These are phyloP conservation scores for Platynereis dumerilii DNA, from an alignment of 2,888 invertebrate species.

Conservation along the genomic window DNA sequence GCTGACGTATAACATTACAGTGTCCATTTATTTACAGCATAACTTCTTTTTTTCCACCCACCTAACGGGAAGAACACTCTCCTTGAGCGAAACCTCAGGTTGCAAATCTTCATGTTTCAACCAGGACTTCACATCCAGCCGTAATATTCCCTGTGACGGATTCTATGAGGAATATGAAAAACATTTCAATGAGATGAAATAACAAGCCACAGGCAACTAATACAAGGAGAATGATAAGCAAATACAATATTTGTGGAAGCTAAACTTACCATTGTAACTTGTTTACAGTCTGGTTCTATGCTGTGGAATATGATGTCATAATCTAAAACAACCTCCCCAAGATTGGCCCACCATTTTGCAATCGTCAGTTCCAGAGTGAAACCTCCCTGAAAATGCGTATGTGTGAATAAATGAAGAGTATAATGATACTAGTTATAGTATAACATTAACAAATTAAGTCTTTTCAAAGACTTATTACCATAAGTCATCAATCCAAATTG, in stretches of 20 bases:
- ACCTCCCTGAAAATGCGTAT: constrained; percentile 51
- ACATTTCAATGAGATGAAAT: not conserved
- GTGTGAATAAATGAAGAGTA: too few species aligned
- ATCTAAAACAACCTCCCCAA: constrained; percentile 71
- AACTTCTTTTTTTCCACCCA: too few species aligned
- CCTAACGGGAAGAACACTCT: constrained; percentile 47
- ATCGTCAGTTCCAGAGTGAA: constrained; percentile 83
- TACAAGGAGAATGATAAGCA: not conserved
- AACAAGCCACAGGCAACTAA: too few species aligned
- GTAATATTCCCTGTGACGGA: constrained; percentile 77
- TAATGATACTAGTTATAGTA: too few species aligned
- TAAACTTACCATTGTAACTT: constrained; percentile 69
- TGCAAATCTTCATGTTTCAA: constrained; percentile 81
- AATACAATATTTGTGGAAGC: too few species aligned
- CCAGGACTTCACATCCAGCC: constrained; percentile 73
- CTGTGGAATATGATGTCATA: constrained; percentile 80
- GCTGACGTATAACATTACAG: too few species aligned
- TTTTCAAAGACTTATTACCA: too few species aligned
- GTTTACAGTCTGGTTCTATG: constrained; percentile 72
- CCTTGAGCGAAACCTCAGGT: constrained; percentile 73
- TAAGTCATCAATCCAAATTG: too few species aligned
- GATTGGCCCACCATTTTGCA: constrained; percentile 94
- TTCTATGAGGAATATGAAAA: constrained; percentile 63
- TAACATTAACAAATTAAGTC: too few species aligned
- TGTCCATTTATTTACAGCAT: too few species aligned